Base-by-base conservation (phyloP, 2,888 invertebrate species). In the Cryptus viduatorius region DNA sequence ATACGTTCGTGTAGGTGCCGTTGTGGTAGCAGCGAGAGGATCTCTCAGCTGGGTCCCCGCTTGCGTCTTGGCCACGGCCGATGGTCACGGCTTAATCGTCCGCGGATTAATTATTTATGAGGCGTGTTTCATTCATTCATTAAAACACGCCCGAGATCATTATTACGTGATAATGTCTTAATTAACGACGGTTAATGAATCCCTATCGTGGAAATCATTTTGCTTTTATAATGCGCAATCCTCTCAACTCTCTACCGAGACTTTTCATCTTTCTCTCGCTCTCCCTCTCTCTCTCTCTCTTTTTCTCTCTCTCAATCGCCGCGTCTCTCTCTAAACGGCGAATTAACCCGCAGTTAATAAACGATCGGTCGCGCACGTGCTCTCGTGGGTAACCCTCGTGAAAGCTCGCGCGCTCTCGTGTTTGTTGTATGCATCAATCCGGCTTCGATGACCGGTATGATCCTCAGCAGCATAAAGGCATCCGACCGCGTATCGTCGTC, bases 161-260 rank as follows among this genome's bases (percentile, higher is more conserved):
- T 93, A 93, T 93, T 91, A 93, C 91, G 93, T 91, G 93, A 93
- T 93, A 93, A 93, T 93, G 93, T 93, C 93, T 93, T 93, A 93
- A 93, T 93, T 93, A 93, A 93, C 92, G 90, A 88, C 88, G 90
- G 91, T 93, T 93, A 93, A 93, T 92, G 93, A 93, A 93, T 92
- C 92, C 89, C 92, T 93, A 93, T 92, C 92, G 85, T 79, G 88
- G 89, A 91, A 91, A 90, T 37, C 89, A 88, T 90, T 91, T 89
- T 79, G 90, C 89, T 80, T 90, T 90, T 89, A 90, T 90, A 91
- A 92, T 92, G 89, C 89, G 88, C 87, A 87, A 86, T 79, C 82
- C 77, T 77, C 79, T 16, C 24, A 69, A 50, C 42, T 19, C 68
- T 48, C 37, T 37, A 4, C 37, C 37, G 37, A 5, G 37, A 37